Evolutionary conservation across 2,888 invertebrate genomes (phyloP).

Genomic region (Palloptera scutellata): DNA sequence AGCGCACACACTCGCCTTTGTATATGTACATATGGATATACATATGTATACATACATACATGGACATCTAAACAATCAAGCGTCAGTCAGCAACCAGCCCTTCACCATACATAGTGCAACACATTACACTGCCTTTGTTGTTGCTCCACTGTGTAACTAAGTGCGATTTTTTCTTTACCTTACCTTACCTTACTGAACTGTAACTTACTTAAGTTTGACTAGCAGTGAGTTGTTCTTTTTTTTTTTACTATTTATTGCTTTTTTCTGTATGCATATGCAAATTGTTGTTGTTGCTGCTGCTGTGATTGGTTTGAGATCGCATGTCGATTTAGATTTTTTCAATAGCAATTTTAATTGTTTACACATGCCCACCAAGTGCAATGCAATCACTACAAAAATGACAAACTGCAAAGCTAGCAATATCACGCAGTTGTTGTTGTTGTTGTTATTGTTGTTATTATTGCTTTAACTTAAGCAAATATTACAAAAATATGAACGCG

Average conservation of each 20-base stretch:
- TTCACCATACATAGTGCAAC: too few species aligned
- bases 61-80: not conserved
- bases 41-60: not conserved
- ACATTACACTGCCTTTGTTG: too few species aligned
- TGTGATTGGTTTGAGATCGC: slow-evolving; percentile 17
- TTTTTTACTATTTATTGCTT: slow-evolving; percentile 18
- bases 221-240: slow-evolving; percentile 8
- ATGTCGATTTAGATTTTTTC: slow-evolving; percentile 38
- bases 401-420: not conserved
- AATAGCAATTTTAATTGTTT: slow-evolving; percentile 53
- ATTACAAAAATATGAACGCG: not conserved
- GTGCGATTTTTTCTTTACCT: too few species aligned
- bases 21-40: not conserved
- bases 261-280: not conserved
- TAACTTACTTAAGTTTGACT: slow-evolving; percentile 10
- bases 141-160: too few species aligned
- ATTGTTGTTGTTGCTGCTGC: slow-evolving; percentile 11
- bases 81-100: too few species aligned
- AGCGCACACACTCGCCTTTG: not conserved
- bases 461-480: not conserved
- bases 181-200: not conserved
- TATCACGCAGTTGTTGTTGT: not conserved
- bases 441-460: not conserved
- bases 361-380: slow-evolving; percentile 46
- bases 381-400: slow-evolving; percentile 12